Evolutionary conservation across 2,797 vertebrate genomes (phyloP), one percentile per base, ranked within the genome.

Genomic region (Chaenodraco wilsoni): DNA sequence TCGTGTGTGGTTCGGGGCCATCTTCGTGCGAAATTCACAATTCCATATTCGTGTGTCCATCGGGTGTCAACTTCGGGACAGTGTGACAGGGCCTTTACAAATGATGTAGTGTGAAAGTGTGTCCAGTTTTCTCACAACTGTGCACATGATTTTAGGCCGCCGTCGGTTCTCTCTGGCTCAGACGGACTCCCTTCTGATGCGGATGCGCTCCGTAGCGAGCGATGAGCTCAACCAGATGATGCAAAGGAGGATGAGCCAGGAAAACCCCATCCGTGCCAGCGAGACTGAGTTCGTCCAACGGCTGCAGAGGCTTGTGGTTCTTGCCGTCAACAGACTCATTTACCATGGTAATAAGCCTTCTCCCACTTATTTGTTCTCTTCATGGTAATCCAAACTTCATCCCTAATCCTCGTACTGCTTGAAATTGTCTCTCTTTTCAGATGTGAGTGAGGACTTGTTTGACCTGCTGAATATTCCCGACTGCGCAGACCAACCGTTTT

Each of bases 211-310:
- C 0, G 94, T 99, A 66, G 98, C 98, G 66, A 97, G 94, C 11
- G 97, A 99, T 51, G 98, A 99, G 78, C 97, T 99, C 59, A 93
- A 95, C 50, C 92, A 96, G 84, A 97, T 99, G 96, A 97, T 99
- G 96, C 97, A 98, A 75, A 92, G 95, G 46, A 94, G 97, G 82
- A 97, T 99, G 97, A 99, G 96, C 89, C 97, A 97, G 88, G 98
- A 99, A 89, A 97, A 95, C 91, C 96, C 97, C 0, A 89, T 96
- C 62, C 94, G 96, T 69, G 97, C 97, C 23, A 96, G 95, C 0
- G 98, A 99, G 81, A 87, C 95, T 0, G 98, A 99, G 84, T 96
- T 98, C 19, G 91, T 96, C 0, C 98, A 99, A 69, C 93, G 98
- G 48, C 91, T 99, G 70, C 98, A 99, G 93, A 96, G 96, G 70